Conservation (phyloP, 2,797 vertebrate genomes). For the Threskiornis aethiopicus region DNA sequence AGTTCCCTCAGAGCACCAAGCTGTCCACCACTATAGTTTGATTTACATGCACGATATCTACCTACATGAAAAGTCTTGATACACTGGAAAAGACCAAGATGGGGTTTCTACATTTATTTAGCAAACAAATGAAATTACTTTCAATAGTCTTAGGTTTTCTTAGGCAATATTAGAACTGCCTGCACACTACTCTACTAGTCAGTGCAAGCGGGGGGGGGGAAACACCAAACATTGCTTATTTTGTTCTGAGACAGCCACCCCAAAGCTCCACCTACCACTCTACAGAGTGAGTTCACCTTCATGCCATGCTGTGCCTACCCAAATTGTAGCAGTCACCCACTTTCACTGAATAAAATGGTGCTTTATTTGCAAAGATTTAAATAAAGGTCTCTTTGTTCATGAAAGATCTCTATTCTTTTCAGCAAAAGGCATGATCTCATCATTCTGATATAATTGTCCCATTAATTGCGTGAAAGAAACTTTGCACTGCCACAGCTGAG, state of each 20-base stretch:
- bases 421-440: conserved; percentile 62
- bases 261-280: neutral
- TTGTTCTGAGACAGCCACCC: neutral
- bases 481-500: conserved; percentile 3
- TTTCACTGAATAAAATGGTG: conserved; percentile 19
- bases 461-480: conserved; percentile 36
- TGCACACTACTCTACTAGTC: neutral
- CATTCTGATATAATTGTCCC: conserved; percentile 55
- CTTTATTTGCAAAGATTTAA: conserved; percentile 51
- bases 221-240: neutral
- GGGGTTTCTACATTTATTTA: neutral
- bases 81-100: neutral
- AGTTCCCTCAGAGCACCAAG: neutral
- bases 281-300: conserved; percentile 16
- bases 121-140: neutral
- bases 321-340: neutral
- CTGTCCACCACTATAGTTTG: neutral
- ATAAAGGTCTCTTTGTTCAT: conserved; percentile 55
- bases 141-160: neutral
- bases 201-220: neutral
- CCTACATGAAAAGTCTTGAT: neutral
- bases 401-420: conserved; percentile 55
- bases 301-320: conserved; percentile 12
- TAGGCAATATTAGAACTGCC: neutral
- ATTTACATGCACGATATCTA: neutral